These are phyloP conservation scores for Poliocrania exsul DNA, from an alignment of 2,797 vertebrate species.

Conservation along the genomic window DNA sequence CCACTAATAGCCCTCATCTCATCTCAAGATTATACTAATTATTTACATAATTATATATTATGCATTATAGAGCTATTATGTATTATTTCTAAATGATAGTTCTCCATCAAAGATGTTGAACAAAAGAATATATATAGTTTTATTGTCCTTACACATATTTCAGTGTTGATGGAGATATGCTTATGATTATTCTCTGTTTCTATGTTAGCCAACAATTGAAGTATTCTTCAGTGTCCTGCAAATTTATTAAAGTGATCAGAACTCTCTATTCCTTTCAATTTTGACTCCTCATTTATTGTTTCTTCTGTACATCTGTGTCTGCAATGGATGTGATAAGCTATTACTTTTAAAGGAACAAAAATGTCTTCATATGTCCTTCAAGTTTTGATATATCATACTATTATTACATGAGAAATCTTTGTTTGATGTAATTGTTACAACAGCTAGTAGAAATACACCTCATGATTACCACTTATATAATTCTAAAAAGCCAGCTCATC, in stretches of 20 bases:
- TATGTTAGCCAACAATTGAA: conserved; percentile 9
- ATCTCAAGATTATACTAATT: conserved; percentile 63
- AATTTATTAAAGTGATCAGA: background rate
- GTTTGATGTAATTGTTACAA: conserved; percentile 5
- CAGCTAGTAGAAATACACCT: background rate
- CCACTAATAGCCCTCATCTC: conserved; percentile 53
- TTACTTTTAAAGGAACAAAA: background rate
- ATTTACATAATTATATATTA: conserved; percentile 66
- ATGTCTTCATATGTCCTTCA: conserved; percentile 18
- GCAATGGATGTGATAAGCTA: background rate
- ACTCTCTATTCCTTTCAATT: background rate
- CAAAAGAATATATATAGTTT: conserved; percentile 71
- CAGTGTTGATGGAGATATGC: conserved; percentile 2
- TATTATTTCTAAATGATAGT: conserved; percentile 59
- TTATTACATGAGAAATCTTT: conserved; percentile 18
- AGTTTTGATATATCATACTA: background rate
- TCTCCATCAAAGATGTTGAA: conserved; percentile 39
- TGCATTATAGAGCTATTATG: conserved; percentile 47
- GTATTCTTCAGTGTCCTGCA: background rate
- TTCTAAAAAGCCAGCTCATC: background rate
- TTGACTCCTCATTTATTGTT: conserved; percentile 3
- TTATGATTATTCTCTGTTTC: conserved; percentile 13
- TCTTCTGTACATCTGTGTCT: background rate
- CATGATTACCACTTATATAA: background rate
- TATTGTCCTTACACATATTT: conserved; percentile 64